Conservation (phyloP, 2,797 vertebrate species). For the Prunella strophiata region DNA sequence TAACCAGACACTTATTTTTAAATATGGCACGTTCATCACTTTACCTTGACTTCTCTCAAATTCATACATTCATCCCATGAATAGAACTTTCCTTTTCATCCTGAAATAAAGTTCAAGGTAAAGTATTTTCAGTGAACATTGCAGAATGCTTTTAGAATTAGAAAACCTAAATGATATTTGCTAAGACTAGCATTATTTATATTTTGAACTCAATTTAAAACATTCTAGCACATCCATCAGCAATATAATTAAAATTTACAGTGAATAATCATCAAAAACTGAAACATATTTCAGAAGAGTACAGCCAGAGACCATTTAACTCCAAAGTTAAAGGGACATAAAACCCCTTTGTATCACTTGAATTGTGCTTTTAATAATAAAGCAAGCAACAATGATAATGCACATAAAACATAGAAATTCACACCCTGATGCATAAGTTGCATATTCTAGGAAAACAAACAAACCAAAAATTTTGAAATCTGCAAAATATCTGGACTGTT, state of each 20-base stretch:
- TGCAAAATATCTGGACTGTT: background rate
- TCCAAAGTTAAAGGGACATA: background rate
- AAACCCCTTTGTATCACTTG: background rate
- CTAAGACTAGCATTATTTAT: background rate
- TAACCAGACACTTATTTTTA: background rate
- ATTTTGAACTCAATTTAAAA: background rate
- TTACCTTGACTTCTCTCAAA: constrained; percentile 97
- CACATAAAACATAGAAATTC: background rate
- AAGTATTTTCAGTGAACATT: background rate
- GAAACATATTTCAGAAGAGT: background rate
- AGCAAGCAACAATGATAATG: background rate
- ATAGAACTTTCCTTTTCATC: constrained; percentile 99
- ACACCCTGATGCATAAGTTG: background rate
- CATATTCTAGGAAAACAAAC: background rate
- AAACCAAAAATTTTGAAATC: background rate
- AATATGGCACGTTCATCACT: background rate
- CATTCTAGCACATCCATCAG: background rate
- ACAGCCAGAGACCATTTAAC: background rate
- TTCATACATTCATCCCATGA: constrained; percentile 99
- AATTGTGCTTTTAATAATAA: background rate
- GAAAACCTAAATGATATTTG: background rate
- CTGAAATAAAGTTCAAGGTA: constrained; percentile 74
- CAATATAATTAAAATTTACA: background rate
- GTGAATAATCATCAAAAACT: background rate
- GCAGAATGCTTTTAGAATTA: background rate